Evolutionary conservation across 1,140 invertebrate species (phyloP), one percentile per base, ranked within the genome.

Genomic region (Bilobella aurantiaca): DNA sequence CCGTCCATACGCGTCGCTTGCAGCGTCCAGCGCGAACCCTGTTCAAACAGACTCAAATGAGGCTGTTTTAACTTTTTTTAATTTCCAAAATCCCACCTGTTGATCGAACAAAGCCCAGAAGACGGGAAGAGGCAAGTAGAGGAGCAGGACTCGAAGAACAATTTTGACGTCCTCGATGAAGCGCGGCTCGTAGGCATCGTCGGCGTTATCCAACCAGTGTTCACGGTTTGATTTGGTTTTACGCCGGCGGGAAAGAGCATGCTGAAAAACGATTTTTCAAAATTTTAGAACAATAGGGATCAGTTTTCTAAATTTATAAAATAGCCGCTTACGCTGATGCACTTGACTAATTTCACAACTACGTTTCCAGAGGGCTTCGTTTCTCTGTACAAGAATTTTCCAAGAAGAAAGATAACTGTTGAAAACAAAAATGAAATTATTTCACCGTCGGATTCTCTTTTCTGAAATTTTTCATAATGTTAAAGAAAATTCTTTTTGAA

Each of bases 21-120:
- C 64, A 97, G 84, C 0, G 92, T 95, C 96, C 95, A 98, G 59
- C 89, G 82, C 0, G 93, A 96, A 16, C 92, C 93, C 83, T 87
- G 69, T 23, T 78, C 12, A 18, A 3, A 31, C 21, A 32, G 37
- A 32, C 14, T 18, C 5, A 42, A 12, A 53, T 53, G 21, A 18
- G 31, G 29, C 29, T 16, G 32, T 3, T 57, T 57, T 12, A 37
- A 37, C 14, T 34, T 37, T 49, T 60, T 79, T 53, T 53, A 59
- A 18, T 59, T 25, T 57, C 37, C 12, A n/a, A 5, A 21, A 62
- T 61, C 31, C 42, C 75, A 85, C 84, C 81, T 91, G 86, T 76
- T 92, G 89, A 75, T 91, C 89, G 73, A 86, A 86, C 0, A 97
- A 78, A 0, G 92, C 86, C 93, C 93, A 96, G 76, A 93, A 96